Conservation (phyloP, 2,888 invertebrate genomes). For the Pandemis corylana region DNA sequence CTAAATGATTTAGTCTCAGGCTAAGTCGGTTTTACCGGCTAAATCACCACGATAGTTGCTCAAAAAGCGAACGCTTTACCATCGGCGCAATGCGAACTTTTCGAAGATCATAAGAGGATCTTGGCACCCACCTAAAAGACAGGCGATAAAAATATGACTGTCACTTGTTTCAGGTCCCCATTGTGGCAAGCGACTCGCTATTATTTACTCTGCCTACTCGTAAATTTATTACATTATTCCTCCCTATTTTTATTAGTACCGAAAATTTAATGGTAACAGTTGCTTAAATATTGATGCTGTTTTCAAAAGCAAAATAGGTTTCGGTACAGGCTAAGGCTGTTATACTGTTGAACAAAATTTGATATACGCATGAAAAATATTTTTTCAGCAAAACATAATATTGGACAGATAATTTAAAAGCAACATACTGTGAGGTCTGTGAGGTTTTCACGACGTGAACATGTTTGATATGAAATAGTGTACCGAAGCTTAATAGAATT, state of each 20-base stretch:
- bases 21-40: background rate
- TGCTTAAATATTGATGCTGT: background rate
- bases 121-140: too few relatives aligned
- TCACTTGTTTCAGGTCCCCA: background rate
- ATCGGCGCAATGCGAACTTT: background rate
- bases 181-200: too few relatives aligned
- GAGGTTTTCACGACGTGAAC: background rate
- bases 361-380: constrained; percentile 12
- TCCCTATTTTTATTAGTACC: background rate
- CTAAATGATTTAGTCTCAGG: background rate
- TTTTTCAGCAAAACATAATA: constrained; percentile 15
- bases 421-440: constrained; percentile 16
- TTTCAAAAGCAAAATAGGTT: constrained; percentile 11
- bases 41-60: background rate
- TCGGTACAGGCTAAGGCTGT: background rate
- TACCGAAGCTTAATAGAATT: background rate
- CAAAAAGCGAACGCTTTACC: background rate
- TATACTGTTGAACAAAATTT: background rate
- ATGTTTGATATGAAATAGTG: constrained; percentile 15
- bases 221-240: too few relatives aligned
- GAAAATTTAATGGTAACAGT: too few relatives aligned
- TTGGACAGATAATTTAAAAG: constrained; percentile 25
- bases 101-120: too few relatives aligned
- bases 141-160: background rate
- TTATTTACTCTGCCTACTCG: too few relatives aligned